A percentile compares a stretch with the other conserved stretches of the same genome.
These are phyloP conservation scores for Hirtodrosophila histrioides DNA, from an alignment of 2,888 invertebrate species.

Conservation along the genomic window DNA sequence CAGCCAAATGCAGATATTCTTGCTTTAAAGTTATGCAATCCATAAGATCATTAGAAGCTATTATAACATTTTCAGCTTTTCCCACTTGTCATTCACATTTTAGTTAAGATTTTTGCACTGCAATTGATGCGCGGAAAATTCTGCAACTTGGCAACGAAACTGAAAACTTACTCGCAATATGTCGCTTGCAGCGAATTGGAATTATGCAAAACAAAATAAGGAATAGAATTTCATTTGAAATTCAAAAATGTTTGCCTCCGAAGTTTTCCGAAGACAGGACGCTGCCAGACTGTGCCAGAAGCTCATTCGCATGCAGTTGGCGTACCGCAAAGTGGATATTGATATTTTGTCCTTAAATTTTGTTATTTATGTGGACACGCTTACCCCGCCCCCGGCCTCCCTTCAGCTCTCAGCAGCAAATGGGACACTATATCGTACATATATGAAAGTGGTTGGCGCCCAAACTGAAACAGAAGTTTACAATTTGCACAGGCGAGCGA, in stretches of 20 bases:
- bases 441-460: constrained; percentile 10
- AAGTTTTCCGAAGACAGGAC: constrained; percentile 4
- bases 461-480: constrained; percentile 63
- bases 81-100: no score
- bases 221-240: constrained; percentile 72
- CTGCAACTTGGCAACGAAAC: constrained; percentile 19
- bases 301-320: constrained; percentile 82
- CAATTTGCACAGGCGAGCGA: constrained; percentile 59
- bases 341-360: constrained; percentile 85
- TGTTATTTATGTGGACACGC: constrained; percentile 83
- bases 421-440: no score
- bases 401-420: neutral
- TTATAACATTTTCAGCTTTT: neutral
- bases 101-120: constrained; percentile 10
- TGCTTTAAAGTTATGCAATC: no score
- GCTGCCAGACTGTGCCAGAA: constrained; percentile 26
- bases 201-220: constrained; percentile 67
- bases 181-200: constrained; percentile 51
- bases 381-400: constrained; percentile 20
- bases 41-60: constrained; percentile 6
- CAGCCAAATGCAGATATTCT: neutral
- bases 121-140: constrained; percentile 38
- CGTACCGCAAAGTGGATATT: constrained; percentile 84
- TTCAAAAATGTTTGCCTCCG: constrained; percentile 44
- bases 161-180: constrained; percentile 51